Evolutionary conservation across 2,888 invertebrate genomes (phyloP).

Genomic region (Philhelius pedissequus): DNA sequence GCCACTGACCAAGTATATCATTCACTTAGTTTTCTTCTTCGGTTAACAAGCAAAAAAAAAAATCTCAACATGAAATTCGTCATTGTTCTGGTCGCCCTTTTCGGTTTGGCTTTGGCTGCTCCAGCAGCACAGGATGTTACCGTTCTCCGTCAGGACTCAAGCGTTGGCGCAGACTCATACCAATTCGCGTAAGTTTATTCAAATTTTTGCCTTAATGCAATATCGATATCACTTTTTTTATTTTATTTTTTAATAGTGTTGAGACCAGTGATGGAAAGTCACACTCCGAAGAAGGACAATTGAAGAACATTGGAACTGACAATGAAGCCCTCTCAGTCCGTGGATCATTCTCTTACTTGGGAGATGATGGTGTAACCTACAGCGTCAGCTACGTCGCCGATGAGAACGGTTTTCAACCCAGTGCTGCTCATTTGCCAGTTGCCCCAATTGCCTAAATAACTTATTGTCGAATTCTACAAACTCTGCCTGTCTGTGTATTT

Average conservation of each 20-base stretch:
- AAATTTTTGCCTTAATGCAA: too few species aligned
- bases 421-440: conserved; percentile 77
- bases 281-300: conserved; percentile 79
- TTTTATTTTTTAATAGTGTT: conserved; percentile 76
- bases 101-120: conserved; percentile 74
- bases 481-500: neutral
- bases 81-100: conserved; percentile 72
- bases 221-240: neutral
- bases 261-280: conserved; percentile 81
- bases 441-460: neutral
- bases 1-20: too few species aligned
- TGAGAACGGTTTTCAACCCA: conserved; percentile 74
- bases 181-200: conserved; percentile 45
- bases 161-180: conserved; percentile 71
- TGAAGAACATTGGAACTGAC: conserved; percentile 80
- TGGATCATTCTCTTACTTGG: conserved; percentile 80
- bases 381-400: conserved; percentile 78
- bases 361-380: conserved; percentile 80
- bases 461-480: neutral
- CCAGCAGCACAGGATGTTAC: conserved; percentile 80
- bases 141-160: conserved; percentile 82
- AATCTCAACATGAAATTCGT: conserved; percentile 73
- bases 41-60: too few species aligned
- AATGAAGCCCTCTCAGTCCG: conserved; percentile 78
- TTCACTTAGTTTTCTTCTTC: too few species aligned